phyloP scores from a whole-genome alignment of 2,797 vertebrate genomes.

The Cryptoblepharus egeriae region DNA sequence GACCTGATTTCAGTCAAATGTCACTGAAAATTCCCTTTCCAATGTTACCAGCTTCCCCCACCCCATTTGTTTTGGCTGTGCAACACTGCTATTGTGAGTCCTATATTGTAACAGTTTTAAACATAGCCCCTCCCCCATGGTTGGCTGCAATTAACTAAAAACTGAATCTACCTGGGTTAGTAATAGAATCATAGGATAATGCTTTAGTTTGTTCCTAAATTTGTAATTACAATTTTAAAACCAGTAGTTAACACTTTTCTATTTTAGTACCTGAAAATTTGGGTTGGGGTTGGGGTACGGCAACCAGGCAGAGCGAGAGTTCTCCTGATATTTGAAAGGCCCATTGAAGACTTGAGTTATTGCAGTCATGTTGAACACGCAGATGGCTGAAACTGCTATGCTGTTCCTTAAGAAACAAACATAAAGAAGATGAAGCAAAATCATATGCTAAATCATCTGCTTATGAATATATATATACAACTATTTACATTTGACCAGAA shows the following conservation, averaged over 20 bases:
- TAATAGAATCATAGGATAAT: too few relatives aligned
- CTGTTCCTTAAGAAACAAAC: slow-evolving; percentile 86
- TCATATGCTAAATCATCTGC: slow-evolving; percentile 3
- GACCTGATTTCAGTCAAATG: too few relatives aligned
- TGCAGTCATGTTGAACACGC: slow-evolving; percentile 96
- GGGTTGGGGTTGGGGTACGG: slow-evolving; percentile 96
- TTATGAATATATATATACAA: neutral
- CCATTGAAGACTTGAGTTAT: slow-evolving; percentile 92
- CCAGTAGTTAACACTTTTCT: neutral
- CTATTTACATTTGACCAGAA: slow-evolving; percentile 23
- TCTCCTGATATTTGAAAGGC: slow-evolving; percentile 98
- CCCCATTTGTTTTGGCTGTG: too few relatives aligned
- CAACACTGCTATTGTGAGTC: too few relatives aligned
- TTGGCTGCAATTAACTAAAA: too few relatives aligned
- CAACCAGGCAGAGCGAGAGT: slow-evolving; percentile 95
- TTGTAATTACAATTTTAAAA: neutral
- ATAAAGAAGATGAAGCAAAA: neutral
- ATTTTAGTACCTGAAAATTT: slow-evolving; percentile 91
- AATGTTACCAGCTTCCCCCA: too few relatives aligned
- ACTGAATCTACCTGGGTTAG: too few relatives aligned
- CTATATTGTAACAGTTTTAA: too few relatives aligned
- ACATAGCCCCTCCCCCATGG: too few relatives aligned
- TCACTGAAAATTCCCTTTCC: too few relatives aligned
- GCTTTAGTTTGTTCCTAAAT: neutral
- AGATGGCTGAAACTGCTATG: slow-evolving; percentile 95